Evolutionary conservation across 2,888 invertebrate species (phyloP), one percentile per base, ranked within the genome.

Genomic region (Drosophila mayaguana): DNA sequence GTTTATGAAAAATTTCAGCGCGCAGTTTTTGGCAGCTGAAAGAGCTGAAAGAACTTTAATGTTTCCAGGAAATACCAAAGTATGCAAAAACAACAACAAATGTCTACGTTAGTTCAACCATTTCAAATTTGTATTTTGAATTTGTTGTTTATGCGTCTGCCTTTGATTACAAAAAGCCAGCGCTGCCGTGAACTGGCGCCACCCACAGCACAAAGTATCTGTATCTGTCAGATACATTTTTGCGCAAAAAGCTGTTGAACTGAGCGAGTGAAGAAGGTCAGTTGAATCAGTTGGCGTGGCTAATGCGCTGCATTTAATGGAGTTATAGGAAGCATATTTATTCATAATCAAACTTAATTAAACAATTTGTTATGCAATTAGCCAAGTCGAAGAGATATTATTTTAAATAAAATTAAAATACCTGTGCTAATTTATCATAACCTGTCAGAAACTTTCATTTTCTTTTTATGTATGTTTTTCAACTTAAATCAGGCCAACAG

Each of bases 11-110:
- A 66, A 72, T 70, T 74, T 71, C 61, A 50, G 36, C 63, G 46
- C 54, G 74, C 70, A 67, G 50, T 59, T 64, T 50, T 60, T 55
- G 25, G 48, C 64, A 45, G 46, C 62, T 18, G 55, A 28, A 67
- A 59, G 55, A 56, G 32, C 36, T 67, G 71, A 72, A 69, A 69
- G 63, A 8, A 11, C 51, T 73, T 77, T 75, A 70, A 78, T 79
- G 60, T 75, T 84, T 88, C 81, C 87, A 68, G 84, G 89, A 87
- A 87, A 88, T 72, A 65, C 64, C 45, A 63, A 81, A 83, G 67
- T 66, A 57, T 66, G 51, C 70, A 55, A 75, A 78, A 46, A 9
- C 46, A 46, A 9, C 46, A 46, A 25, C 25, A n/a, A 25, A 22
- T 25, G 46, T 2, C 43, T 43, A 43, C 25, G 36, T 54, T 28